Base-by-base conservation (phyloP, 2,113 vertebrate genomes). In the Onychostruthus taczanowskii region DNA sequence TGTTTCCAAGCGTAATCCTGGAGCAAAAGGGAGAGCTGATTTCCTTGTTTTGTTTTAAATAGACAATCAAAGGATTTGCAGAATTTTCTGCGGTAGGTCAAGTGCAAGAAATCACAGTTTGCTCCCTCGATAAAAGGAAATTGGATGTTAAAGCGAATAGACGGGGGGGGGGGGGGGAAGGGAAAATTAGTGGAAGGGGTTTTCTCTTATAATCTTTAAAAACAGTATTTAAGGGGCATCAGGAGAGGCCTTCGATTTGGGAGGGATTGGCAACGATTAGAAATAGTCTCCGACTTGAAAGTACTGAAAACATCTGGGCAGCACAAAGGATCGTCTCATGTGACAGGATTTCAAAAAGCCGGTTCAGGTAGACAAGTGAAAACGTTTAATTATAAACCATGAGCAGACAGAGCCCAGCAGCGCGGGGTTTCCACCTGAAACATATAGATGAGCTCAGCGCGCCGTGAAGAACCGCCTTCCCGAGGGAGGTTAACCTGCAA, bases 61-160 rank as follows among this genome's bases (percentile, higher is more conserved):
- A 97, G 96, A 96, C 96, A 97, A 96, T 98, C 98, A 98, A 97
- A 97, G 97, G 97, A 96, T 98, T 98, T 97, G 95, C 75, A 89
- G 97, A 97, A 95, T 97, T 98, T 98, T 97, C 98, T 98, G 98
- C 97, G 97, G 98, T 98, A 98, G 98, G 98, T 98, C 98, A 98
- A 98, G 98, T 98, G 97, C 97, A 96, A 97, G 97, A 97, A 97
- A 96, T 97, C 96, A 97, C 96, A 94, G 94, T 96, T 97, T 93
- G 94, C 86, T 66, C 72, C 59, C 81, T 90, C 24, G 68, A 93
- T 92, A 93, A 95, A 94, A 84, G 94, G 93, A 97, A 97, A 91
- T 70, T 83, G 94, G 87, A 96, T 93, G 84, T 89, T 89, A 83
- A 81, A 91, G 44, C 0, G 81, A 88, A 82, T 35, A 50, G 49